Base-by-base conservation (phyloP, 30 jellyfish, hydroid and myxozoan species). In the Cassiopea xamachana region DNA sequence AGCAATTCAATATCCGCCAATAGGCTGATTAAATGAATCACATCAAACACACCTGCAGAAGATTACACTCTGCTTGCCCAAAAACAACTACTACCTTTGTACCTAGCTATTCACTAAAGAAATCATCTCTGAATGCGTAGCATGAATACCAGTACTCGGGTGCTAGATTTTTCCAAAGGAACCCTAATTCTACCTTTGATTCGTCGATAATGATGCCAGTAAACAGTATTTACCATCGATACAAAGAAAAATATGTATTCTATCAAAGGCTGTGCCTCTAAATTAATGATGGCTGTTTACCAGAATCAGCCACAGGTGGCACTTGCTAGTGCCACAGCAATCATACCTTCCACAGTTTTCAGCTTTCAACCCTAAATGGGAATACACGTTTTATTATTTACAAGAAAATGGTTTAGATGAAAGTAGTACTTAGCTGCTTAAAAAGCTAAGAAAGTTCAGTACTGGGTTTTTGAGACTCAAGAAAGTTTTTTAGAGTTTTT, bases 11-110 rank as follows among this genome's bases (percentile, higher is more conserved):
- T 60, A 55, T 39, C 80, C 74, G 79, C 61, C 68, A 60, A 46
- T 27, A 80, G 50, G 72, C 78, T 82, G 76, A 82, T 62, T 68
- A 82, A 13, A 74, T 71, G 82, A 62, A 61, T 43, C 59, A 82
- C 61, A 8, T 62, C 82, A 82, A 82, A 82, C 83, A 82, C 90
- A 82, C 82, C 90, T 82, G 90, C 82, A 39, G 0, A 44, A n/a
- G 87, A 43, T 78, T 78, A 19, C 80, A 2, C 50, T 71, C 19
- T 43, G 80, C 55, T 71, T 71, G 80, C 55, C 80, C 80, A 71
- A 55, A 71, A 15, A 71, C 80, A 71, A 71, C 58, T 6, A 19
- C 1, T 3, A 43, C 80, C 39, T 71, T 71, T 71, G 80, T 71
- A 62, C 7, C 51, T 3, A n/a, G 76, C 76, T 67, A 18, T 19